phyloP scores from a whole-genome alignment of 2,888 invertebrate genomes.

The Epinotia demarniana region DNA sequence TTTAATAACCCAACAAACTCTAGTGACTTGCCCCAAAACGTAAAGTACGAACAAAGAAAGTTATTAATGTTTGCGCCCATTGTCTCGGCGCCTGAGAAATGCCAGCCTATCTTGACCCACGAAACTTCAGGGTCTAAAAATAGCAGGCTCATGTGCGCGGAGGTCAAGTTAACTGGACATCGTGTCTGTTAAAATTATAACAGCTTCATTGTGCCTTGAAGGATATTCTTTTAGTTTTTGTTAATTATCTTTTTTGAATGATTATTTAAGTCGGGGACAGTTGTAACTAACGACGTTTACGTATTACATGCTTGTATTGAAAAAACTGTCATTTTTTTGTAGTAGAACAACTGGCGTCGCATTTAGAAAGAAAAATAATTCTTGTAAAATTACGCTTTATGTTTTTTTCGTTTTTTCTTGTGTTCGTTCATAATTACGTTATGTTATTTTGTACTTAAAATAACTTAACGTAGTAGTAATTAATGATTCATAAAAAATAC shows the following conservation, averaged over 20 bases:
- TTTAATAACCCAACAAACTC: conserved; percentile 52
- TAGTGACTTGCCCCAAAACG: conserved; percentile 57
- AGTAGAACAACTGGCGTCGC: not conserved
- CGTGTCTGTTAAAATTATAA: conserved; percentile 71
- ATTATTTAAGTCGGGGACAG: conserved; percentile 40
- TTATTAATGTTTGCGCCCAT: conserved; percentile 80
- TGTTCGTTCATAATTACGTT: no score
- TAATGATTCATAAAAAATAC: no score
- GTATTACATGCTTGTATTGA: not conserved
- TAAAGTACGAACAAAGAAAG: conserved; percentile 70
- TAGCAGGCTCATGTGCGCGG: conserved; percentile 49
- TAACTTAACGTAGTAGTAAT: no score
- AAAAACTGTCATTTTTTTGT: not conserved
- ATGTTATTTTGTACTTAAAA: no score
- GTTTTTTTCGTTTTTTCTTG: no score
- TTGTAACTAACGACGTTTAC: conserved; percentile 29
- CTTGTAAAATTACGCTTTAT: no score
- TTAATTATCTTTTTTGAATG: conserved; percentile 39
- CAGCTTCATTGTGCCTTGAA: conserved; percentile 71
- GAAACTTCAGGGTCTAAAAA: conserved; percentile 47
- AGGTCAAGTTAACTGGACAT: conserved; percentile 60
- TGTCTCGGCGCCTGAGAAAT: conserved; percentile 72
- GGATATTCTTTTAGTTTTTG: conserved; percentile 52
- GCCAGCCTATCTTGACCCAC: conserved; percentile 59
- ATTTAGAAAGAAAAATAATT: not conserved